Base-by-base conservation (phyloP, 2,888 invertebrate species). In the Macrosoma leucophasiata region DNA sequence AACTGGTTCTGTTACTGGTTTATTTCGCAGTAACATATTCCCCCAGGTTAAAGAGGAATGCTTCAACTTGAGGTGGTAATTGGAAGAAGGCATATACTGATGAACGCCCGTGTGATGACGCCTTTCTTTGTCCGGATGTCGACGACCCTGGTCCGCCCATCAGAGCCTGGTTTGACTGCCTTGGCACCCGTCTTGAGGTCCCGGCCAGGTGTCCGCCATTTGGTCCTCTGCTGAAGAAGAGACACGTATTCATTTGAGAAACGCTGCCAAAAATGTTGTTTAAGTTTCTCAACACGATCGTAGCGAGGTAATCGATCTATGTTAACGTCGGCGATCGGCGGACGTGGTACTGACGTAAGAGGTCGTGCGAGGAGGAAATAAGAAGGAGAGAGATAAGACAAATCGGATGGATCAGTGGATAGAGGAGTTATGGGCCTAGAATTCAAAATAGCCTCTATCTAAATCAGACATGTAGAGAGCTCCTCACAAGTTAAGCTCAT, bases 21-120 rank as follows among this genome's bases (percentile, higher is more conserved):
- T n/a, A n/a, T n/a, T n/a, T n/a, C 27, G 32, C 32, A 37, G 25
- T 14, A 33, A 39, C 24, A 33, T 26, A 19, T 22, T 52, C 12
- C 55, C 43, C 60, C 55, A 27, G 18, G 12, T n/a, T 15, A 24
- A 25, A 28, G 20, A 13, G 11, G 4, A n/a, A 17, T 6, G n/a
- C 29, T 19, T 23, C 19, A 35, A 25, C 11, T 14, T n/a, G 15
- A 15, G 13, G 11, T 9, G 5, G 22, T n/a, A 24, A 31, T 10
- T 2, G 30, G 30, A 18, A 31, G 30, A 7, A 13, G 24, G 12
- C 30, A 30, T 5, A 31, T 24, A n/a, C 18, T 31, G 13, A 28
- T 33, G n/a, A 17, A 28, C 6, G 22, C 28, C 2, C 27, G 27
- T 7, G 15, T 11, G 21, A 28, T 27, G 22, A 13, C 13, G 11